phyloP scores from a whole-genome alignment of 1,140 invertebrate species.

The Apocrypta bakeri region DNA sequence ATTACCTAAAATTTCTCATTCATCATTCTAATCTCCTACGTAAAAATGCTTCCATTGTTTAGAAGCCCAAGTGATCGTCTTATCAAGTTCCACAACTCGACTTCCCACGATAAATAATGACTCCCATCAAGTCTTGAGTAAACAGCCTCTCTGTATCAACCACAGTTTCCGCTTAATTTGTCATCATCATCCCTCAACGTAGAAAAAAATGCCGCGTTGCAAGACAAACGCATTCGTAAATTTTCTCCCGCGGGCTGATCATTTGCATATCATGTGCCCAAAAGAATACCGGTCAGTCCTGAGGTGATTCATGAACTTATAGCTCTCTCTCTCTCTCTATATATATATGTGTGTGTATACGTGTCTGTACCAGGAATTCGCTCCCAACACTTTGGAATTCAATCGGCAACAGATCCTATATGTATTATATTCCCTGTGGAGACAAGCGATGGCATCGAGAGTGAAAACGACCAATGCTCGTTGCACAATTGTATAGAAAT shows the following conservation, averaged over 20 bases:
- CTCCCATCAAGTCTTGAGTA: neutral
- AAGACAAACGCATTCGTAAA: slow-evolving; percentile 4
- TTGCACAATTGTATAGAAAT: neutral
- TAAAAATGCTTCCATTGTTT: neutral
- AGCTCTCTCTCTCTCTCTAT: neutral
- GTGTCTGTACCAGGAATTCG: neutral
- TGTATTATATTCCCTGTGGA: neutral
- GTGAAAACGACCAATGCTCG: neutral
- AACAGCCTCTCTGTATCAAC: neutral
- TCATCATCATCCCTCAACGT: neutral
- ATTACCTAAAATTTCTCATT: neutral
- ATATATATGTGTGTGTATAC: neutral
- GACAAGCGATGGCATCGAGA: neutral
- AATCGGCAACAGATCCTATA: neutral
- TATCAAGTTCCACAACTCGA: neutral
- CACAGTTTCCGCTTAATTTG: slow-evolving; percentile 27
- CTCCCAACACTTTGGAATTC: slow-evolving; percentile 16
- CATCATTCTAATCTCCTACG: neutral
- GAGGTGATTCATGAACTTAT: neutral
- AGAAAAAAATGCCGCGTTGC: neutral
- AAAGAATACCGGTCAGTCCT: slow-evolving; percentile 13
- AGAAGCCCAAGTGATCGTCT: neutral
- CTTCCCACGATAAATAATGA: slow-evolving; percentile 18
- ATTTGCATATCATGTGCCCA: neutral
- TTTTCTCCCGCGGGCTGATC: neutral